These are phyloP conservation scores for Tympanoctomys barrerae DNA, from an alignment of 2,797 vertebrate genomes.

Conservation along the genomic window DNA sequence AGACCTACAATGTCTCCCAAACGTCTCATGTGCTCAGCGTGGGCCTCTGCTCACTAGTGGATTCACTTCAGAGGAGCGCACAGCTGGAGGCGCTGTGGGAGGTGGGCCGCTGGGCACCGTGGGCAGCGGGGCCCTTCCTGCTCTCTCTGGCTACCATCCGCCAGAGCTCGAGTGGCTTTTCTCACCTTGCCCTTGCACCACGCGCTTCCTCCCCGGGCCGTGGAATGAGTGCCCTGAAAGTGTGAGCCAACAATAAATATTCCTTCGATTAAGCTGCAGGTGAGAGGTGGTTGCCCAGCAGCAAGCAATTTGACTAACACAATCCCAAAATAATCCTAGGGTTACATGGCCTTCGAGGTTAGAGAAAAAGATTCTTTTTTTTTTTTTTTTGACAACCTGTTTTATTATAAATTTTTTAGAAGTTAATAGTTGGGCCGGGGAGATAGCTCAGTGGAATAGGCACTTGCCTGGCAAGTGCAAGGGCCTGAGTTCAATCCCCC, in stretches of 20 bases:
- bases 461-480: too few species aligned
- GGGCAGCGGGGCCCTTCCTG: background rate
- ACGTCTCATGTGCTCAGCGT: background rate
- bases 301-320: background rate
- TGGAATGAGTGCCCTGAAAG: background rate
- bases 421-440: background rate
- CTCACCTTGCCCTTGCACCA: background rate
- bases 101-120: background rate
- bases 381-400: background rate
- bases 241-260: background rate
- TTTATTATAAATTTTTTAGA: background rate
- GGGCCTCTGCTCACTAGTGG: background rate
- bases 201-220: background rate
- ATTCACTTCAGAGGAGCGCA: background rate
- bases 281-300: background rate
- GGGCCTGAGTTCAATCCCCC: too few species aligned
- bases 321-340: background rate
- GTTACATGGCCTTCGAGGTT: background rate
- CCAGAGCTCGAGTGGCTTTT: background rate
- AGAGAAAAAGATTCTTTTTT: background rate
- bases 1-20: background rate
- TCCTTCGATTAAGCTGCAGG: background rate
- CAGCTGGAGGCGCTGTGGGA: background rate
- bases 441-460: too few species aligned
- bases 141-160: background rate